Conservation (phyloP, 2,797 vertebrate species). For the Xenopus petersii region DNA sequence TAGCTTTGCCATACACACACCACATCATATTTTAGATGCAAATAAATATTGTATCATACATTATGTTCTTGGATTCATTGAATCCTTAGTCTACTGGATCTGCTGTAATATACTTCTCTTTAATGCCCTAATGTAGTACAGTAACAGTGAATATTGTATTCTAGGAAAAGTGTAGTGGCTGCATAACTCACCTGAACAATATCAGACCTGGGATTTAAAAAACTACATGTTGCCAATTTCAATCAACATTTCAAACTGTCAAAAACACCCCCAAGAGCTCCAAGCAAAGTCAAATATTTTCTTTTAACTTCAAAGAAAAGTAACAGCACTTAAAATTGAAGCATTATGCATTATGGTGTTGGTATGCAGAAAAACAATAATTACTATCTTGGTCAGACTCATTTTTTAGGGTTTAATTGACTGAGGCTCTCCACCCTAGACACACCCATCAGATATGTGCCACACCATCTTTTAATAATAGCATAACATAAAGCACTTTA, state of each 20-base stretch:
- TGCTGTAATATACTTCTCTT: no score
- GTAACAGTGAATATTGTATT: no score
- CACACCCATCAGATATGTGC: conserved; percentile 14
- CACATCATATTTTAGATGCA: no score
- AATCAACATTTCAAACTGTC: not conserved
- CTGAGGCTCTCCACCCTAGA: conserved; percentile 26
- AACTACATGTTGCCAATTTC: no score
- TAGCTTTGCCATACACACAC: no score
- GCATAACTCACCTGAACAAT: no score
- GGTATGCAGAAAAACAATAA: conserved; percentile 21
- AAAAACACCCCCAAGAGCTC: conserved; percentile 10
- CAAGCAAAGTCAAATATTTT: conserved; percentile 4
- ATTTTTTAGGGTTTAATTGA: conserved; percentile 24
- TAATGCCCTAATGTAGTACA: no score
- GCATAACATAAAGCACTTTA: not conserved
- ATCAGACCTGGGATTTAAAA: no score
- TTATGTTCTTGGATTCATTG: no score
- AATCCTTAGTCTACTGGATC: no score
- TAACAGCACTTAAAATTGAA: conserved; percentile 7
- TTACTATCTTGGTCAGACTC: conserved; percentile 34
- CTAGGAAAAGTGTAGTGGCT: no score
- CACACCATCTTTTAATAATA: conserved; percentile 23
- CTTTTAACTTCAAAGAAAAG: conserved; percentile 32
- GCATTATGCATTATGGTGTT: not conserved
- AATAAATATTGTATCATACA: no score